Base-by-base conservation (phyloP, 2,113 vertebrate genomes). In the Mesitornis unicolor region DNA sequence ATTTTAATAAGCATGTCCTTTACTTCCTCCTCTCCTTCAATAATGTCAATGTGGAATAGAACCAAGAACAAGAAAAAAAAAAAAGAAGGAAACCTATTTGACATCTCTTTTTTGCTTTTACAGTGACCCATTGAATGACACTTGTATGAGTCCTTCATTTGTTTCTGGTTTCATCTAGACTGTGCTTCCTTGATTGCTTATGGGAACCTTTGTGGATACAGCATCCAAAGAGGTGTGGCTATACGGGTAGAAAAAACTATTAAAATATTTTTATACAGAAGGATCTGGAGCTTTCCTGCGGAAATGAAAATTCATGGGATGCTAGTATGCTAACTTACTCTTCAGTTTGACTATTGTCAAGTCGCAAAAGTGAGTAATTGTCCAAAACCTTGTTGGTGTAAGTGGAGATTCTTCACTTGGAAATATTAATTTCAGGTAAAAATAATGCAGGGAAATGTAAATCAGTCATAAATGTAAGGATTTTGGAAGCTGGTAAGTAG, bases 1-100 rank as follows among this genome's bases (percentile, higher is more conserved):
- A 82, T 93, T 91, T 95, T 91, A 96, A 91, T 93, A 53, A 94
- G 67, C 19, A n/a, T 63, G 40, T 64, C 87, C 65, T 84, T 50
- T 82, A 11, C 53, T 85, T 91, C 33, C 31, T 87, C n/a, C 21
- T 88, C 45, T 76, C 48, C 51, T 94, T 87, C 43, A 36, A 26
- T 84, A 33, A 60, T 43, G n/a, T n/a, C 64, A 64, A 9, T 24
- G 19, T 45, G n/a, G 22, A 90, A 57, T 17, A 91, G 48, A 90
- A 85, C 13, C n/a, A 65, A 83, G 28, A 53, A 36, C 29, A 91
- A 60, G 33, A 4, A 61, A 9, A 65, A 4, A 61, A 9, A 65
- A 64, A 45, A 47, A 28, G 7, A 26, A 11, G 10, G 12, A 81
- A 73, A 61, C n/a, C 8, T 84, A 8, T 19, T 36, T 77, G 42